phyloP scores from a whole-genome alignment of 64 coral and sea anemone species.

The Stichodactyla helianthus region DNA sequence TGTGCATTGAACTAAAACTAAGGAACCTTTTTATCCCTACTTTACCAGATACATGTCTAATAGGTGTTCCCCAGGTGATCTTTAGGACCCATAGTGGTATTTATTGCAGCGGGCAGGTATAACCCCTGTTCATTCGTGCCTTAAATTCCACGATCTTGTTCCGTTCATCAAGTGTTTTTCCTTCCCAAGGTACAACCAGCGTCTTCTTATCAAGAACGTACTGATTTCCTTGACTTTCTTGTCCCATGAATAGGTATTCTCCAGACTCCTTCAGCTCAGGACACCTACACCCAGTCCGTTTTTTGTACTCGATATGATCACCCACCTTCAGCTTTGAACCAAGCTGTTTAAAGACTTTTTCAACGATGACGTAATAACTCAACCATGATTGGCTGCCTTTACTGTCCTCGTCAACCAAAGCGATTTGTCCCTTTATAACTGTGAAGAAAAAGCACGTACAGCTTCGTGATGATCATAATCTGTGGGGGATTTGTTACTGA shows the following conservation, averaged over 20 bases:
- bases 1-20: no score
- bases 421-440: slow-evolving; percentile 47
- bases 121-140: slow-evolving; percentile 1
- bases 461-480: no score
- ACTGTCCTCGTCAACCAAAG: slow-evolving; percentile 26
- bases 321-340: slow-evolving; percentile 16
- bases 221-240: slow-evolving; percentile 10
- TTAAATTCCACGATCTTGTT: neutral
- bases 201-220: slow-evolving; percentile 34
- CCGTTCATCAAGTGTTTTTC: neutral
- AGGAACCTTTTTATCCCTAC: no score
- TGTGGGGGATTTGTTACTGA: no score
- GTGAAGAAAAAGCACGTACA: neutral
- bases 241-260: slow-evolving; percentile 42
- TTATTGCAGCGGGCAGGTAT: neutral
- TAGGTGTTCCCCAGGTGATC: neutral
- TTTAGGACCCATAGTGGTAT: neutral
- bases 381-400: slow-evolving; percentile 42
- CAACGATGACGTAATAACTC: slow-evolving; percentile 12
- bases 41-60: no score
- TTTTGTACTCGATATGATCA: slow-evolving; percentile 45
- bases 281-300: slow-evolving; percentile 30
- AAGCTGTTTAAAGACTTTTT: slow-evolving; percentile 37
- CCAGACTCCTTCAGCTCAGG: slow-evolving; percentile 15
- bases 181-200: slow-evolving; percentile 41